These are phyloP conservation scores for Aphrocallistes beatrix DNA, from an alignment of 37 sponge, comb jelly and placozoan genomes.

Conservation along the genomic window DNA sequence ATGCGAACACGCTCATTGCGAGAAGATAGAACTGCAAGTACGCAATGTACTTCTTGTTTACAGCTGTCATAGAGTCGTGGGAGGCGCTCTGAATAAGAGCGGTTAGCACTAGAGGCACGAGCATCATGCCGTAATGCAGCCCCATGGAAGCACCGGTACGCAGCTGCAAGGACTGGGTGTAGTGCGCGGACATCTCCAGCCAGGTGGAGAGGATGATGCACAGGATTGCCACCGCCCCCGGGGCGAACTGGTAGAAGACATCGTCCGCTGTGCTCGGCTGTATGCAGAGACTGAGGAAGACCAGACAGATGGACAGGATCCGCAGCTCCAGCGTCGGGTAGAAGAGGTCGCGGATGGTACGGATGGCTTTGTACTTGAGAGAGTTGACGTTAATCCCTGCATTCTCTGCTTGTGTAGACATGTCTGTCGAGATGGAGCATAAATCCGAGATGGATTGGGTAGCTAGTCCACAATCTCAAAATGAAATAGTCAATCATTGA, in stretches of 20 bases:
- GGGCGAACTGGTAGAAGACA: background rate
- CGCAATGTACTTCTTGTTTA: background rate
- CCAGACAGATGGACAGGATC: background rate
- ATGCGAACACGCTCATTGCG: background rate
- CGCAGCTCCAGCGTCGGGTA: background rate
- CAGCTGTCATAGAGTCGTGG: background rate
- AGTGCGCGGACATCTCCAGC: conserved; percentile 53
- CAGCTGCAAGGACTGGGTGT: conserved; percentile 21
- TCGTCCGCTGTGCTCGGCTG: background rate
- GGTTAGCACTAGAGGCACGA: background rate
- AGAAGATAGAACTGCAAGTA: background rate
- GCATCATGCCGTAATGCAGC: conserved; percentile 12
- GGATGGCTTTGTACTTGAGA: background rate
- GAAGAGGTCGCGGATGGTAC: background rate
- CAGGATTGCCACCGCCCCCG: conserved; percentile 29
- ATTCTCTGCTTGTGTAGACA: background rate
- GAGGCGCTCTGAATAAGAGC: background rate
- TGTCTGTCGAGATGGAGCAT: too few relatives aligned
- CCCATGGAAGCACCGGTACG: background rate
- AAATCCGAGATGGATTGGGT: too few relatives aligned
- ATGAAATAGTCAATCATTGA: too few relatives aligned
- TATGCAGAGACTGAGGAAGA: background rate
- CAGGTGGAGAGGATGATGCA: conserved; percentile 46
- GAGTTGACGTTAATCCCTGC: background rate
- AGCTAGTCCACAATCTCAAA: too few relatives aligned